phyloP scores from a whole-genome alignment of 1,140 invertebrate species.

The Dendrolimus punctatus region DNA sequence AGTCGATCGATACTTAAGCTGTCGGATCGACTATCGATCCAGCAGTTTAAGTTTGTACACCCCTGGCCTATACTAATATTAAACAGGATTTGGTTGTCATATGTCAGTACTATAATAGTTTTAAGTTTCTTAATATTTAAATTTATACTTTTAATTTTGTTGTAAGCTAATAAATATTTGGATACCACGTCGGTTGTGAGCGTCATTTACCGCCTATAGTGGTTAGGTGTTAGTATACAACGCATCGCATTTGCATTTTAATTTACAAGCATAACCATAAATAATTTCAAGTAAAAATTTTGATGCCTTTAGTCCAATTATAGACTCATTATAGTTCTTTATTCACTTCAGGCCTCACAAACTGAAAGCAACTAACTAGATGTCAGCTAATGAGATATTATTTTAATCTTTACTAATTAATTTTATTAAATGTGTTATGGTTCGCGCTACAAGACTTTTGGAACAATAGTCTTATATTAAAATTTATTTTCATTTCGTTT shows the following conservation, averaged over 20 bases:
- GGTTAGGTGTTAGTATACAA: constrained; percentile 26
- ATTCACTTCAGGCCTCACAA: too few species aligned
- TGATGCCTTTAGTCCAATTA: neutral
- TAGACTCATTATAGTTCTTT: too few species aligned
- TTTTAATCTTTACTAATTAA: too few species aligned
- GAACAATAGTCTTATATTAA: too few species aligned
- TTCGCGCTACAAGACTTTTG: too few species aligned
- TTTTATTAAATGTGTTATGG: too few species aligned
- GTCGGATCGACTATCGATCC: too few species aligned
- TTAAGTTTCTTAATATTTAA: constrained; percentile 36
- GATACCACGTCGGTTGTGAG: constrained; percentile 34
- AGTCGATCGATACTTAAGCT: too few species aligned
- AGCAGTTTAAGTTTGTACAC: neutral
- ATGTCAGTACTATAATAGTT: constrained; percentile 29
- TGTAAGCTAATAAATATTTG: constrained; percentile 48
- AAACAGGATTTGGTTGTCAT: constrained; percentile 40
- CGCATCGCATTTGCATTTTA: constrained; percentile 24
- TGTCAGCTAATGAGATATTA: too few species aligned
- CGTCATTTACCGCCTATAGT: constrained; percentile 26
- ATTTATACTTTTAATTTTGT: constrained; percentile 53
- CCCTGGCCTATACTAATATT: constrained; percentile 13
- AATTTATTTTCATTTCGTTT: too few species aligned
- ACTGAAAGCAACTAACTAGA: too few species aligned
- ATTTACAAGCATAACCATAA: constrained; percentile 16
- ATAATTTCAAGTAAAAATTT: constrained; percentile 18